These are phyloP conservation scores for Pterocles burchelli DNA, from an alignment of 2,113 vertebrate species.

Conservation along the genomic window DNA sequence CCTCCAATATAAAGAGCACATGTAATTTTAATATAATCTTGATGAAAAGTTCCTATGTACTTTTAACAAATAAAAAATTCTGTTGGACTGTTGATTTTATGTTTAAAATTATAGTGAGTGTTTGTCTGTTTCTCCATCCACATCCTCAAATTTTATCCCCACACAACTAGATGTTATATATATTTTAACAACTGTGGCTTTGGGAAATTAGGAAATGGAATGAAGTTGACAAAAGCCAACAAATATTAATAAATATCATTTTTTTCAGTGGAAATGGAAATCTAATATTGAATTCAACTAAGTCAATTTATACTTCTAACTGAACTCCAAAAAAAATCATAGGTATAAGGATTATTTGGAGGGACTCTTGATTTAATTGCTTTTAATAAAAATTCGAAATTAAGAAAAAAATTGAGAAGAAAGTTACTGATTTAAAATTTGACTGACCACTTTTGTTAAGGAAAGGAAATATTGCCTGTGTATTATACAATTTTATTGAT, in stretches of 20 bases:
- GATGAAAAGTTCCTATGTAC: rapidly evolving
- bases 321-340: neutral
- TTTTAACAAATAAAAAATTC: neutral
- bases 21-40: neutral
- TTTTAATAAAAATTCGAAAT: neutral
- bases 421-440: neutral
- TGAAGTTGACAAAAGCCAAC: rapidly evolving
- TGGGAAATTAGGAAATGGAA: neutral
- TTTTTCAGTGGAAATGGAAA: neutral
- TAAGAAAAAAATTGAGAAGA: neutral
- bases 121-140: neutral
- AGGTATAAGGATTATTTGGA: neutral
- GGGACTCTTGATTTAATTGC: neutral
- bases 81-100: neutral
- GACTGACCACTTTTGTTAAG: rapidly evolving
- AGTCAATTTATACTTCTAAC: neutral
- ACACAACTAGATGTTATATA: rapidly evolving
- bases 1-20: neutral
- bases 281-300: neutral
- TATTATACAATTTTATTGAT: neutral
- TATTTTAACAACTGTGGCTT: neutral
- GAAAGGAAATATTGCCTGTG: rapidly evolving
- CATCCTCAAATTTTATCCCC: neutral
- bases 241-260: neutral
- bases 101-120: neutral